Conservation (phyloP, 2,888 invertebrate genomes). For the Agrochola lota region DNA sequence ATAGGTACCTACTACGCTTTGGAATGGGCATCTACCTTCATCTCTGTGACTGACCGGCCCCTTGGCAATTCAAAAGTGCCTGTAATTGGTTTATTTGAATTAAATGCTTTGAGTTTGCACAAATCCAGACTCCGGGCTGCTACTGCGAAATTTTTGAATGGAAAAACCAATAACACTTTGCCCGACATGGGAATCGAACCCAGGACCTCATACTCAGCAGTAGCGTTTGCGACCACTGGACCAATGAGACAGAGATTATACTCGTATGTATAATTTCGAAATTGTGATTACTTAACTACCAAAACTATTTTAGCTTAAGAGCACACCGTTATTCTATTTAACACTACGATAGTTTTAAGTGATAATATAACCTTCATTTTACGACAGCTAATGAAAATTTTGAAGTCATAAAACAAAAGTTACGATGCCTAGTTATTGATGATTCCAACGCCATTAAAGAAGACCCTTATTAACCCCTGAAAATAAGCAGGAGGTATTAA, state of each 20-base stretch:
- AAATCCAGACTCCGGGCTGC: too few relatives aligned
- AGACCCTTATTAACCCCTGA: conserved; percentile 64
- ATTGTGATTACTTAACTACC: not conserved
- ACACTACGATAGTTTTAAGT: conserved; percentile 54
- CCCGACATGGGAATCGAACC: too few relatives aligned
- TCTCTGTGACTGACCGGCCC: too few relatives aligned
- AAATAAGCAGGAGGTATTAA: conserved; percentile 59
- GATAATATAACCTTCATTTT: conserved; percentile 56
- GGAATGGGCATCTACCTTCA: too few relatives aligned
- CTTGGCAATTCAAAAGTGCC: too few relatives aligned
- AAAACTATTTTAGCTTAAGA: conserved; percentile 20
- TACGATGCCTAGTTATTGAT: conserved; percentile 59
- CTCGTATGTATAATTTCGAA: too few relatives aligned
- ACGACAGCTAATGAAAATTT: conserved; percentile 61
- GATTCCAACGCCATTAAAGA: conserved; percentile 55
- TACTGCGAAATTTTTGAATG: too few relatives aligned
- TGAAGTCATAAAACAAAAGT: conserved; percentile 57
- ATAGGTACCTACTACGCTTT: too few relatives aligned
- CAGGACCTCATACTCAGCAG: not conserved
- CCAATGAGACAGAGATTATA: not conserved
- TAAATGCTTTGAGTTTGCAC: too few relatives aligned
- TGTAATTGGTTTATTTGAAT: too few relatives aligned
- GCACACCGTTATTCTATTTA: conserved; percentile 22
- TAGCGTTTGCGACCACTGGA: too few relatives aligned
- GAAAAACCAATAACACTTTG: not conserved